These are phyloP conservation scores for Lasioglossum leucozonium DNA, from an alignment of 2,888 invertebrate species.

Conservation along the genomic window DNA sequence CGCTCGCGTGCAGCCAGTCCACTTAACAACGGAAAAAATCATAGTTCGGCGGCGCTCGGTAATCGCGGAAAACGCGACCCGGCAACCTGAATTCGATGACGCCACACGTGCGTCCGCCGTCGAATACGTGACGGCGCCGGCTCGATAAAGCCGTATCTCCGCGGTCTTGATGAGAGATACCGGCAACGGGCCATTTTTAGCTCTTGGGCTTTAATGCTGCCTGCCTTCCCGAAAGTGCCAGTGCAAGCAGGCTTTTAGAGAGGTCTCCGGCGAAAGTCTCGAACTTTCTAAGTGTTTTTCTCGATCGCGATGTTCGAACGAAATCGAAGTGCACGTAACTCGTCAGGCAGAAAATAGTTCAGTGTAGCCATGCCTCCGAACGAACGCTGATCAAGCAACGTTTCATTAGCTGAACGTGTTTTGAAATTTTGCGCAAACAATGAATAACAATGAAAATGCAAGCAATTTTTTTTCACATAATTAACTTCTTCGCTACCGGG, in stretches of 20 bases:
- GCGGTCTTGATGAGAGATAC: neutral
- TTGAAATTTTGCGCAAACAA: no score
- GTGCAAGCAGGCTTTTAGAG: neutral
- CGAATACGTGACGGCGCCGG: neutral
- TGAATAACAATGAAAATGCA: neutral
- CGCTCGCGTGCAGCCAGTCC: neutral
- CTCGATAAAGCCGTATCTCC: neutral
- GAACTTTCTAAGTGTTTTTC: no score
- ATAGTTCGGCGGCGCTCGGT: constrained; percentile 11
- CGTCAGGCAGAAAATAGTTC: no score
- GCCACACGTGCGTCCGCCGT: constrained; percentile 18
- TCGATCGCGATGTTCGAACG: neutral
- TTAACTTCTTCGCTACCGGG: neutral
- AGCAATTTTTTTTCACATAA: constrained; percentile 16
- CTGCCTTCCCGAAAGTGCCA: neutral
- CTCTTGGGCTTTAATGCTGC: neutral
- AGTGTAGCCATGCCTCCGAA: no score
- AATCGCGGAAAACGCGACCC: constrained; percentile 19
- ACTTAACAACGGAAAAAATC: constrained; percentile 11
- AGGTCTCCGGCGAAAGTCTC: neutral
- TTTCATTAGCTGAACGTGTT: no score
- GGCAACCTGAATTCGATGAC: constrained; percentile 18
- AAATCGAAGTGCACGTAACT: no score
- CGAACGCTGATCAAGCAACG: no score
- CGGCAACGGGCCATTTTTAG: neutral